Evolutionary conservation across 2,113 vertebrate genomes (phyloP), one percentile per base, ranked within the genome.

Genomic region (Neoarius graeffei): DNA sequence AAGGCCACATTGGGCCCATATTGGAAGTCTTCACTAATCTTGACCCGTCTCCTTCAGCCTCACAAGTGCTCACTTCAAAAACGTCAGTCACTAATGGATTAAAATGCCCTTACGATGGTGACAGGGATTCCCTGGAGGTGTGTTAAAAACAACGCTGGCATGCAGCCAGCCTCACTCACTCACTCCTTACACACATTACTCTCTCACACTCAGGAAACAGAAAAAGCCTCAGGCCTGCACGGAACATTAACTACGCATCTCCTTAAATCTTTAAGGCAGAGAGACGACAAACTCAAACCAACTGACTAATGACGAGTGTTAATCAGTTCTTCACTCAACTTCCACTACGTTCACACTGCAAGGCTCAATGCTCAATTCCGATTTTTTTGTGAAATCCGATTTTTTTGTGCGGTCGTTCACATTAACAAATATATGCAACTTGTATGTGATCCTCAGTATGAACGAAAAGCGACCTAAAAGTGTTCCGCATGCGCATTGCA

Each of bases 221-320:
- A 80, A 27, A 9, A 10, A 59, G 79, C 56, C 56, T 35, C 52
- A 20, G n/a, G n/a, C 15, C 56, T 81, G n/a, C 79, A 20, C 2
- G 59, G 56, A 35, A 81, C 54, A 57, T 81, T 59, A 81, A 35
- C 56, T 20, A 52, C 14, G 11, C 54, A 79, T 11, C 76, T 56
- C 50, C 13, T 79, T 79, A 56, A 79, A 79, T 79, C 76, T 79
- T 79, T 56, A 79, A 56, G 13, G 50, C 20, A 52, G 73, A 52
- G 20, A 52, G 9, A 76, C 4, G 54, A 60, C 27, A 42, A 57
- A 60, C 1, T 60, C 17, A 20, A 60, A 60, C 30, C 27, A 11
- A 17, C 56, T 19, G 50, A 56, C n/a, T 56, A 79, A 27, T 14
- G 50, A 54, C 5, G 2, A 59, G 54, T 81, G 30, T 81, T 81